Percentiles rank a stretch among this genome's conserved stretches.
Conservation (phyloP, 2,113 vertebrate genomes). For the Sylvietta virens region DNA sequence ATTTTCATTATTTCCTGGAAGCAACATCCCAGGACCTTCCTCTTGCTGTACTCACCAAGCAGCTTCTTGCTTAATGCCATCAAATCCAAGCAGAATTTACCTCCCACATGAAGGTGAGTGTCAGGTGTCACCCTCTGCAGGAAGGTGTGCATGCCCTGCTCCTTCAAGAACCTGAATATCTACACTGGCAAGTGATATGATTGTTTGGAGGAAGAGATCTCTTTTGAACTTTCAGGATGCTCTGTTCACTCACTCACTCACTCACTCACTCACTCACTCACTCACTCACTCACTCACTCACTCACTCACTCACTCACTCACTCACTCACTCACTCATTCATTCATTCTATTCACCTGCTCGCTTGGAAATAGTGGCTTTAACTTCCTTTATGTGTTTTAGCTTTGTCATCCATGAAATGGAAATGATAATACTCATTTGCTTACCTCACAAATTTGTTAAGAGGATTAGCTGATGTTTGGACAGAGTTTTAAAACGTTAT, state of each 20-base stretch:
- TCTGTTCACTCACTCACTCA: background rate
- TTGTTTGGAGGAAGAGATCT: background rate
- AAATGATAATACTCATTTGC: background rate
- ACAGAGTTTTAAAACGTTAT: background rate
- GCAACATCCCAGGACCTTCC: background rate
- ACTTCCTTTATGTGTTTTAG: background rate
- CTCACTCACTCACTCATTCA: background rate
- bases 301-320: background rate
- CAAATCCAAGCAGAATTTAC: background rate
- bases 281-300: background rate
- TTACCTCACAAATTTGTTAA: background rate
- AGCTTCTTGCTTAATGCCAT: background rate
- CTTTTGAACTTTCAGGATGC: background rate
- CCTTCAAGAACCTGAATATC: background rate
- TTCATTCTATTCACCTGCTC: background rate
- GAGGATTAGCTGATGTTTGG: slow-evolving; percentile 15
- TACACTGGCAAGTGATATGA: background rate
- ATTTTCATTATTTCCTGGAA: background rate
- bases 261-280: background rate
- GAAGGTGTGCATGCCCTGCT: background rate
- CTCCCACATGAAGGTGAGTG: background rate
- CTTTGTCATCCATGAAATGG: background rate
- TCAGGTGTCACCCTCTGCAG: background rate
- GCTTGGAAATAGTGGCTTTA: background rate
- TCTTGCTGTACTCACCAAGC: background rate